Percentiles rank a stretch among this genome's conserved stretches.
These are phyloP conservation scores for Dusona sp. DNA, from an alignment of 2,888 invertebrate species.

Conservation along the genomic window DNA sequence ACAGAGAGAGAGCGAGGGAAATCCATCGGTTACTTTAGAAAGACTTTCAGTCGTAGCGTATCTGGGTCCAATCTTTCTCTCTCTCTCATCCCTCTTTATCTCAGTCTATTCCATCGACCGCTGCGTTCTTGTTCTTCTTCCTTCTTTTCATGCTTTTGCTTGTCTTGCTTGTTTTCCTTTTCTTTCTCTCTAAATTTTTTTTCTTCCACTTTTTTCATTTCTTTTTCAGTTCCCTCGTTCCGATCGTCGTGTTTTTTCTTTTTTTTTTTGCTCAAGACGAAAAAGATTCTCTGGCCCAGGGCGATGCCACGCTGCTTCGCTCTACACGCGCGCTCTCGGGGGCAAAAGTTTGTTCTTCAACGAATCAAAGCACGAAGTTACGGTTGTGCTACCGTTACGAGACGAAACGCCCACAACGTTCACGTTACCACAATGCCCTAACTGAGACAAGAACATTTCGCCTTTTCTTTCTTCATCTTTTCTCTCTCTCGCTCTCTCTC, in stretches of 20 bases:
- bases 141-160: slow-evolving; percentile 35
- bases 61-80: slow-evolving; percentile 53
- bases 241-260: slow-evolving; percentile 48
- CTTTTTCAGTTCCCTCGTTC: slow-evolving; percentile 33
- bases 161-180: slow-evolving; percentile 22
- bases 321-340: slow-evolving; percentile 18
- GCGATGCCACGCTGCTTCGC: slow-evolving; percentile 42
- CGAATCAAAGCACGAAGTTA: slow-evolving; percentile 70
- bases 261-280: slow-evolving; percentile 26
- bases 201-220: slow-evolving; percentile 28
- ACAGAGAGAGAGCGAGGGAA: slow-evolving; percentile 1
- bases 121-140: slow-evolving; percentile 29
- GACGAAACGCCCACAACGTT: slow-evolving; percentile 47
- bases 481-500: slow-evolving; percentile 2
- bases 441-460: slow-evolving; percentile 41
- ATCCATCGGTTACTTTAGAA: slow-evolving; percentile 52
- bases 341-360: slow-evolving; percentile 68
- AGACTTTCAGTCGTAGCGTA: slow-evolving; percentile 55
- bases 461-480: slow-evolving; percentile 37
- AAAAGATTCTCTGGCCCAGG: slow-evolving; percentile 56
- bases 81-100: slow-evolving; percentile 53
- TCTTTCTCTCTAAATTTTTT: slow-evolving; percentile 43
- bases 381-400: slow-evolving; percentile 48
- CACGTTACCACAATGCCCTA: slow-evolving; percentile 51
- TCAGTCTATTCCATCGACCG: slow-evolving; percentile 34